Percentiles rank a stretch among this genome's conserved stretches.
phyloP scores from a whole-genome alignment of 2,113 vertebrate genomes.

The Martes martes region DNA sequence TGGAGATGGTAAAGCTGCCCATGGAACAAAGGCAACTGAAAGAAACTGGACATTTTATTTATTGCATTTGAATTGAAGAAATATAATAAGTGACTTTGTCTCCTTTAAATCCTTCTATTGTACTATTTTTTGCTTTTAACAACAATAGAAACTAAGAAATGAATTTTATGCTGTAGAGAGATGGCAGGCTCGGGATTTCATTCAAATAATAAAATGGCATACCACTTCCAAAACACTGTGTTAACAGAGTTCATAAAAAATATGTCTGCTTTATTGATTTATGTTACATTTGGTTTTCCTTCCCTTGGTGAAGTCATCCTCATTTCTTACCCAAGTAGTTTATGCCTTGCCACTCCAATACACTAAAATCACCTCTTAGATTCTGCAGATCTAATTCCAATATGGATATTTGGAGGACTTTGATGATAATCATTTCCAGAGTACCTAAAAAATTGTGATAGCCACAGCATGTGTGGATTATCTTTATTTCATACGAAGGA shows the following conservation, averaged over 20 bases:
- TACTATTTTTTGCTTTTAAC: conserved; percentile 31
- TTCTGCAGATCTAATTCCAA: not conserved
- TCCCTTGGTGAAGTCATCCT: conserved; percentile 61
- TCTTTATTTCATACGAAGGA: not conserved
- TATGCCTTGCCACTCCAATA: not conserved
- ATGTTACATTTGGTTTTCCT: conserved; percentile 60
- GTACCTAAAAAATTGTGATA: not conserved
- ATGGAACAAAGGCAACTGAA: not conserved
- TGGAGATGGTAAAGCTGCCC: not conserved
- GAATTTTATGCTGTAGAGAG: not conserved
- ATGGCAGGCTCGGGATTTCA: conserved; percentile 45
- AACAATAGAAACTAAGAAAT: conserved; percentile 50
- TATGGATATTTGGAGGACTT: conserved; percentile 18
- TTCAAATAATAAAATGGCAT: conserved; percentile 43
- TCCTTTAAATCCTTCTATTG: conserved; percentile 53
- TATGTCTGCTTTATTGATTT: conserved; percentile 69
- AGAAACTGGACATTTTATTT: not conserved
- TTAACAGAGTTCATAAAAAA: conserved; percentile 58
- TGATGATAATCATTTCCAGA: not conserved
- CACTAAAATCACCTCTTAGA: conserved; percentile 49
- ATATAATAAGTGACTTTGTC: conserved; percentile 55
- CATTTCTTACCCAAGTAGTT: conserved; percentile 47
- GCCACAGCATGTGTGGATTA: conserved; percentile 30
- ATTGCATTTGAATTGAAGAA: not conserved
- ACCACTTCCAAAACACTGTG: conserved; percentile 52